Evolutionary conservation across 2,113 vertebrate genomes (phyloP), one percentile per base, ranked within the genome.

Genomic region (Vicugna pacos): DNA sequence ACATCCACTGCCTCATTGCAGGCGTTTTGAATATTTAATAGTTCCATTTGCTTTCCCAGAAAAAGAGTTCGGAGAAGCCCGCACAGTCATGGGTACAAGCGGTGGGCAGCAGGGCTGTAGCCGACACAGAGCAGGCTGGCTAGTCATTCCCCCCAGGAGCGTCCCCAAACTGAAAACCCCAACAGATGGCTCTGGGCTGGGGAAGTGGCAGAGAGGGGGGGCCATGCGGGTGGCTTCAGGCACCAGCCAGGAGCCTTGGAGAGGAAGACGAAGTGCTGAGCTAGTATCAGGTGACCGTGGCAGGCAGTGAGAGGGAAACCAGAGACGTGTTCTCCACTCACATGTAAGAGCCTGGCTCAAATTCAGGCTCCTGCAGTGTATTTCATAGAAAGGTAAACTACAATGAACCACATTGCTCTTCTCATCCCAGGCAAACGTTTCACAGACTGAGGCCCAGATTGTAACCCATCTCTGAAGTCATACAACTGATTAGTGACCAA

Each of bases 21-120:
- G 86, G 28, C 56, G 76, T 97, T 56, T 22, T 98, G 89, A 97
- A 98, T 98, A 97, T 98, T 98, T 97, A 96, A 97, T 98, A 89
- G 91, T 48, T 83, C 32, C 73, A 93, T 96, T 97, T 97, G 91
- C 94, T 86, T 97, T 96, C 65, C 96, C 95, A 95, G 96, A 96
- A 96, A 93, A 93, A 91, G 86, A 96, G 67, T 93, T 95, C 48
- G 8, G 48, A 95, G 75, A 76, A 90, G 81, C 35, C 89, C 52
- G 46, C 42, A 46, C 64, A 35, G 60, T 56, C 16, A 38, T 76
- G 60, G 64, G 46, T 70, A 48, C 12, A 46, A 79, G 85, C 92
- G 38, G 10, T 91, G 52, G 54, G 15, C 50, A 80, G 67, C 46
- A 80, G 50, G 84, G 64, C n/a, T 54, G 19, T 83, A 60, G 35